Base-by-base conservation (phyloP, 1,140 invertebrate genomes). In the Drosophila pseudoananassae region DNA sequence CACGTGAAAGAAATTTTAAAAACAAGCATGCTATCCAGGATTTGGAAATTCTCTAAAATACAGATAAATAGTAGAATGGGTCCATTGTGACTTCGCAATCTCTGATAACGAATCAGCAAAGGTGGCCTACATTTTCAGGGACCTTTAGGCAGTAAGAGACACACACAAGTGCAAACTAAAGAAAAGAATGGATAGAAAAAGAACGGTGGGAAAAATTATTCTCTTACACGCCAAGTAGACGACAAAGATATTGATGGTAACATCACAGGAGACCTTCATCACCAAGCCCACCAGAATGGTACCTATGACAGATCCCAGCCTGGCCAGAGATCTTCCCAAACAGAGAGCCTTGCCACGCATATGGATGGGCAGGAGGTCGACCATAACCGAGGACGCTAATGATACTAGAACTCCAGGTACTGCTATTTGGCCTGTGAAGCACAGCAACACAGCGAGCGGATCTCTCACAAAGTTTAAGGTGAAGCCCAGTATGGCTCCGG, bases 271-370 rank as follows among this genome's bases (percentile, higher is more conserved):
- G 1, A 56, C 36, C 10, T n/a, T n/a, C 2, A 71, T 38, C 4
- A 65, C 8, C 3, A 66, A 1, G 3, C 61, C 61, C 17, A 71
- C 36, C 31, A 58, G 6, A 1, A n/a, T 10, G 29, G 36, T 31
- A 1, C 68, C 60, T 1, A 29, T 0, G 1, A 66, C 23, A 1
- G 33, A 43, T n/a, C 68, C 68, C 2, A 46, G 1, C 0, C 68
- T 33, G 6, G 60, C 43, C 1, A 71, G 2, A 4, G 68, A 50
- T 4, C 47, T 14, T 1, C 36, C 29, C 33, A 65, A 7, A 20
- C 52, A 50, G 7, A 72, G 9, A 0, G 64, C 64, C 25, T 53
- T 69, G 17, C 53, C 69, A 0, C 49, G 47, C 49, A 73, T 14
- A 5, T 73, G 43, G 14, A 52, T 27, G 8, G 64, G 70, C 5